These are phyloP conservation scores for Hylaea fasciaria DNA, from an alignment of 2,888 invertebrate species.

Conservation along the genomic window DNA sequence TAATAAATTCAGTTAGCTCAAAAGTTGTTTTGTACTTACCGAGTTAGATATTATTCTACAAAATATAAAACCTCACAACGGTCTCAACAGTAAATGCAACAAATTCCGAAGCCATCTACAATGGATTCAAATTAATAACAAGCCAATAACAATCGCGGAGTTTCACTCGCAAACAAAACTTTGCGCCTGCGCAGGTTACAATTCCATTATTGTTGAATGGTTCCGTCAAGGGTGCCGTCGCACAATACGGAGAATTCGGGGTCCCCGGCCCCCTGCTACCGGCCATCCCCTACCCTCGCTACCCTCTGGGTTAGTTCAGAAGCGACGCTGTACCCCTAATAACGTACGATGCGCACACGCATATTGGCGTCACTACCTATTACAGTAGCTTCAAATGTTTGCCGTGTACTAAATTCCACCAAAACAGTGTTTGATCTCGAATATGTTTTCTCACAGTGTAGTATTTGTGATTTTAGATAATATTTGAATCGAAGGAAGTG, in stretches of 20 bases:
- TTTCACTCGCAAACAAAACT: conserved; percentile 46
- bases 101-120: conserved; percentile 37
- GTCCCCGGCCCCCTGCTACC: conserved; percentile 64
- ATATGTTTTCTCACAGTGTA: conserved; percentile 13
- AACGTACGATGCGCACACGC: conserved; percentile 72
- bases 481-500: conserved; percentile 31
- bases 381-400: conserved; percentile 4
- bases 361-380: conserved; percentile 43
- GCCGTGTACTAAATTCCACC: not conserved
- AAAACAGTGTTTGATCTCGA: not conserved
- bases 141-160: conserved; percentile 42
- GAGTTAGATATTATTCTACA: no score
- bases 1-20: no score
- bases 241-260: conserved; percentile 68
- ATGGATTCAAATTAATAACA: conserved; percentile 54
- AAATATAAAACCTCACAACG: no score
- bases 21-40: no score
- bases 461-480: conserved; percentile 24
- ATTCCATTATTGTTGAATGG: conserved; percentile 54
- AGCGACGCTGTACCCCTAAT: conserved; percentile 63
- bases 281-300: conserved; percentile 58
- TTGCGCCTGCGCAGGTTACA: conserved; percentile 54
- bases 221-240: conserved; percentile 25
- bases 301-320: conserved; percentile 42
- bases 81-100: conserved; percentile 12